These are phyloP conservation scores for Aethes cnicana DNA, from an alignment of 2,888 invertebrate species.

Conservation along the genomic window DNA sequence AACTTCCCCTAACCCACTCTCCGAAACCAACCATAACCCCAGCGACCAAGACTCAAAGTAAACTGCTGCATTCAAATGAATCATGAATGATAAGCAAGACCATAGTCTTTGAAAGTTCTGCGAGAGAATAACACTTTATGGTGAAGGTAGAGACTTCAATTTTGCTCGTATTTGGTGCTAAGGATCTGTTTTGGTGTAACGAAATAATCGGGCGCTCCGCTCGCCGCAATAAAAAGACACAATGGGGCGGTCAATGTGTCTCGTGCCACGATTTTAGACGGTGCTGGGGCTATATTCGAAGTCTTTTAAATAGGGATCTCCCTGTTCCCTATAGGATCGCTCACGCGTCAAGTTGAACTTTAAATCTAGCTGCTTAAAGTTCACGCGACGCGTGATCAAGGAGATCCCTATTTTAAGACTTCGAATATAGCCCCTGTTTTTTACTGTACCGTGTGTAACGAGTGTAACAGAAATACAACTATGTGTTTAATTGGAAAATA, in stretches of 20 bases:
- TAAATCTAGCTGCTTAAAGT: no score
- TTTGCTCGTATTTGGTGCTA: slow-evolving; percentile 28
- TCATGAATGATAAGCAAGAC: slow-evolving; percentile 37
- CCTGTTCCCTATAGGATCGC: no score
- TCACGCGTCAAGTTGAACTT: no score
- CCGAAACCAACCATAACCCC: slow-evolving; percentile 37
- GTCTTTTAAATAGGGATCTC: no score
- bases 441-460: no score
- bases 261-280: slow-evolving; percentile 76
- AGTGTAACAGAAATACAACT: no score
- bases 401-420: no score
- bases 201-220: slow-evolving; percentile 60
- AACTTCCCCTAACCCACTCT: slow-evolving; percentile 40
- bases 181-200: slow-evolving; percentile 58
- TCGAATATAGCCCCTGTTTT: no score
- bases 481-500: no score
- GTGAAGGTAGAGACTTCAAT: slow-evolving; percentile 26
- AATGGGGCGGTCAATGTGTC: slow-evolving; percentile 72
- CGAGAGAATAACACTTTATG: slow-evolving; percentile 33
- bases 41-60: slow-evolving; percentile 21
- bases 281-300: no score
- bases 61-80: slow-evolving; percentile 26
- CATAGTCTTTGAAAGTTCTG: slow-evolving; percentile 19
- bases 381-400: no score
- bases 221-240: slow-evolving; percentile 61